Conservation (phyloP, 2,888 invertebrate genomes). For the Malacosoma neustria region DNA sequence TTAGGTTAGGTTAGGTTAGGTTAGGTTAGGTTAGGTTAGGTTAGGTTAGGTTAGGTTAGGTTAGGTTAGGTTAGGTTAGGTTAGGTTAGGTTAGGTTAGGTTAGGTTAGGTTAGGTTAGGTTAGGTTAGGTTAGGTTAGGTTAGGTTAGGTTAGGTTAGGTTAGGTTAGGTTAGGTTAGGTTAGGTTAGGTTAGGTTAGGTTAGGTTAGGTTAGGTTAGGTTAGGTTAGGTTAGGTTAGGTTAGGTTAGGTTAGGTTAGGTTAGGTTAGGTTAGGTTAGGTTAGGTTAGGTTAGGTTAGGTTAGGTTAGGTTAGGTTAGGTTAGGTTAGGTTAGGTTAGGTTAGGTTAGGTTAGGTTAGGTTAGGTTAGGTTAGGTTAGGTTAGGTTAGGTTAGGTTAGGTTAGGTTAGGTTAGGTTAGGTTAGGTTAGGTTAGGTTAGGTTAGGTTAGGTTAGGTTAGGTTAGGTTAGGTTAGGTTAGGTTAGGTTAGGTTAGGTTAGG, state of each 20-base stretch:
- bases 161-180: constrained; percentile 15
- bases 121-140: constrained; percentile 15
- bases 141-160: constrained; percentile 15
- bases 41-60: constrained; percentile 11
- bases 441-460: constrained; percentile 13
- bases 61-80: constrained; percentile 12
- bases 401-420: constrained; percentile 12
- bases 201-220: constrained; percentile 7
- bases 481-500: constrained; percentile 12
- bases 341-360: constrained; percentile 6
- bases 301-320: constrained; percentile 5
- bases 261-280: constrained; percentile 13
- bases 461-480: constrained; percentile 15
- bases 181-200: constrained; percentile 8
- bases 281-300: constrained; percentile 13
- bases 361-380: constrained; percentile 10
- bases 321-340: constrained; percentile 10
- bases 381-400: constrained; percentile 10
- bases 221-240: constrained; percentile 12
- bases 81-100: constrained; percentile 13
- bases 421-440: constrained; percentile 13
- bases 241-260: constrained; percentile 11
- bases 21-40: constrained; percentile 10
- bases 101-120: constrained; percentile 15
- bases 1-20: constrained; percentile 11